Base-by-base conservation (phyloP, 53 echinoderm and acorn worm genomes). In the Arbacia lixula region DNA sequence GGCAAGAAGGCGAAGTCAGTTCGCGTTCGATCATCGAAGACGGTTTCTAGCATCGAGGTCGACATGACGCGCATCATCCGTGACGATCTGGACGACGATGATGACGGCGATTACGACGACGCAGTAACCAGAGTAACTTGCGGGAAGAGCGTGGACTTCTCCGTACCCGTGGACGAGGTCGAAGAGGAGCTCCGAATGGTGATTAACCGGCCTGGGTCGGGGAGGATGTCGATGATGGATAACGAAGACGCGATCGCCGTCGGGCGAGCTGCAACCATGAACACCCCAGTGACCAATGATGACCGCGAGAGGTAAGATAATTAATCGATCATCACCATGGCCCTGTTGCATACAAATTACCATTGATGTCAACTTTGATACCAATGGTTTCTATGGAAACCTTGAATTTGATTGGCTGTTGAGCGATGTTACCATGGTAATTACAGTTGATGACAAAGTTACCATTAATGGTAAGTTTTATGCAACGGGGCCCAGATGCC, bases 71-170 rank as follows among this genome's bases (percentile, higher is more conserved):
- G 77, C 5, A 85, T 89, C 46, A 75, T 89, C 32, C 36, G 60
- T 3, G 21, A 58, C 28, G 91, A 85, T 30, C 76, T 81, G 25
- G 73, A 79, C 26, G 85, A 83, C 32, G 55, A 85, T 14, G 82
- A 71, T 16, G 72, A 72, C 41, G 66, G 61, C 19, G 81, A 71
- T 16, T 41, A 54, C 21, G 85, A 87, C 12, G 83, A 89, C 63
- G 68, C 34, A 16, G 87, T 83, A 36, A 72, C 81, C 17, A 65
- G 86, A 61, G 87, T 91, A 14, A 84, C 89, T 21, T 90, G 91
- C 60, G 91, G 85, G 22, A 93, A 95, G 87, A 92, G 91, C 60
- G 93, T 93, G 21, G 93, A 93, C 50, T 91, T 91, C 31, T 90
- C 93, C 2, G 36, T 86, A 17, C 92, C 84, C 3, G 68, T 66